Percentiles rank a stretch among this genome's conserved stretches.
Conservation (phyloP, 2,113 vertebrate genomes). For the Motacilla tschutschensis region DNA sequence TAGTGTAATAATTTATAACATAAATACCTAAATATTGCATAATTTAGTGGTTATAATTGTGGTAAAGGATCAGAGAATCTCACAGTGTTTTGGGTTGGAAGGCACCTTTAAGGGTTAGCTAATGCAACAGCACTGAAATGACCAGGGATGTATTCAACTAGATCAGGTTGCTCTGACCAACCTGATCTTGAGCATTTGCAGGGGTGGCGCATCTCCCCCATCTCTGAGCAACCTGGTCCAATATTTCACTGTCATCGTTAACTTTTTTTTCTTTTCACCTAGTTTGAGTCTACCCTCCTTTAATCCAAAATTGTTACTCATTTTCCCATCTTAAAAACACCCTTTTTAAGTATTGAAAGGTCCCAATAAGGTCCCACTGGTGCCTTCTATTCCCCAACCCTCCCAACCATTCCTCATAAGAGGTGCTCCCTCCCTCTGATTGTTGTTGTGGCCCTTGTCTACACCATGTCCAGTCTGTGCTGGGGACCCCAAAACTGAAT, state of each 20-base stretch:
- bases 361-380: fast-evolving
- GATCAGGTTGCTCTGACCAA: not conserved
- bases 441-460: not conserved
- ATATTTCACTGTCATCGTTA: not conserved
- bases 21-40: not conserved
- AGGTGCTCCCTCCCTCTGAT: not conserved
- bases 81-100: not conserved
- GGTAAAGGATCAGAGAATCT: not conserved
- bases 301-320: not conserved
- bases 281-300: not conserved
- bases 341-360: not conserved
- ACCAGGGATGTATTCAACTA: not conserved
- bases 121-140: not conserved
- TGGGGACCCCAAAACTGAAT: not conserved
- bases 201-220: not conserved
- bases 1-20: not conserved
- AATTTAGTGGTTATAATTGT: not conserved
- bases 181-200: not conserved
- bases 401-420: not conserved
- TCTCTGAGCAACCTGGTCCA: not conserved
- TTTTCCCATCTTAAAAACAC: not conserved
- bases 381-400: not conserved
- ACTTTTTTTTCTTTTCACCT: not conserved
- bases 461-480: not conserved
- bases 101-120: not conserved